These are phyloP conservation scores for Morone chrysops DNA, from an alignment of 2,113 vertebrate species.

Conservation along the genomic window DNA sequence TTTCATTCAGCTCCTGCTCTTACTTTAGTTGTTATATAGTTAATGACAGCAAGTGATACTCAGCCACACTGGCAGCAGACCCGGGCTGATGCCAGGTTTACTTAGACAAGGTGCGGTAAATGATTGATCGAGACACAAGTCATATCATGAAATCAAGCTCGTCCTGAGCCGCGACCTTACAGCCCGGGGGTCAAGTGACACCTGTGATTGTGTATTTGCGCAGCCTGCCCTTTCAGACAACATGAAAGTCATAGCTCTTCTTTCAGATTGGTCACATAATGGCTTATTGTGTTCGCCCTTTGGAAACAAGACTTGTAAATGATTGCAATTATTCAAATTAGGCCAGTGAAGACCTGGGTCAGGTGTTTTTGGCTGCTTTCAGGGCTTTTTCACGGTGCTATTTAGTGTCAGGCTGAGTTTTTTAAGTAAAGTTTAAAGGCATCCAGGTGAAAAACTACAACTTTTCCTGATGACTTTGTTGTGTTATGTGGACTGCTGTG, in stretches of 20 bases:
- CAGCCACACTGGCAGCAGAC: background rate
- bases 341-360: background rate
- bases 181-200: constrained; percentile 26
- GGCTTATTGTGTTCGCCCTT: constrained; percentile 33
- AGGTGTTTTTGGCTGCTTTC: background rate
- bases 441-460: background rate
- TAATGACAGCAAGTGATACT: constrained; percentile 43
- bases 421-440: background rate
- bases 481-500: background rate
- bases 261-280: constrained; percentile 25
- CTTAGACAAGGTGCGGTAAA: constrained; percentile 37
- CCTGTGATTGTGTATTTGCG: constrained; percentile 34
- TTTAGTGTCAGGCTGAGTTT: background rate
- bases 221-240: constrained; percentile 14
- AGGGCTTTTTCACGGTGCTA: background rate
- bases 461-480: background rate
- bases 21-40: constrained; percentile 38
- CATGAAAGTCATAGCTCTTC: constrained; percentile 27
- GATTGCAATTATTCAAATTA: constrained; percentile 50
- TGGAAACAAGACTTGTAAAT: constrained; percentile 40
- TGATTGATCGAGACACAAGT: constrained; percentile 55
- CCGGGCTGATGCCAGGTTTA: constrained; percentile 10
- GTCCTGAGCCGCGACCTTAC: constrained; percentile 19
- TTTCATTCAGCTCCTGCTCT: constrained; percentile 38
- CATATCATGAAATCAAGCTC: constrained; percentile 24